These are phyloP conservation scores for Bucco capensis DNA, from an alignment of 2,113 vertebrate species.

Conservation along the genomic window DNA sequence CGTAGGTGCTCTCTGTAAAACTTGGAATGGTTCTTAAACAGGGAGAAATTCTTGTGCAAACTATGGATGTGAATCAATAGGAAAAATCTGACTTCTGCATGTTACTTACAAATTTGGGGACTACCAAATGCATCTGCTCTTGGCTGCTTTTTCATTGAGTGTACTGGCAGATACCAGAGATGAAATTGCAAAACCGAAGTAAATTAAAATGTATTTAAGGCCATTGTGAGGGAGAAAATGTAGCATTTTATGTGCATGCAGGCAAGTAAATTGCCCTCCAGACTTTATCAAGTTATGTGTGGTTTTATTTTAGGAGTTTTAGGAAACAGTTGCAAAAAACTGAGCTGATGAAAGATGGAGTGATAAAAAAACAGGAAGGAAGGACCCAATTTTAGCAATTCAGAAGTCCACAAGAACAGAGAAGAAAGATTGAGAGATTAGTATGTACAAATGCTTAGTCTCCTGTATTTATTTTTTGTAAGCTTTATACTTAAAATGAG, in stretches of 20 bases:
- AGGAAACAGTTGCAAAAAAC: not conserved
- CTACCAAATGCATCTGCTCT: not conserved
- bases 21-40: not conserved
- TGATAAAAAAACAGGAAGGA: not conserved
- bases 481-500: not conserved
- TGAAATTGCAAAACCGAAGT: not conserved
- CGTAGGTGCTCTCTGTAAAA: too few species aligned
- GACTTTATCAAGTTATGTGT: not conserved
- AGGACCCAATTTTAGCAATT: not conserved
- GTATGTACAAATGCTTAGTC: not conserved
- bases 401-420: not conserved
- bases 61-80: not conserved
- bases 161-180: not conserved
- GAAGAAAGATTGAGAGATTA: not conserved
- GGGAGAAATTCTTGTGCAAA: not conserved
- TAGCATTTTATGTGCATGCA: not conserved
- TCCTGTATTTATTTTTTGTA: not conserved
- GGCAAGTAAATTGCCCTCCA: not conserved
- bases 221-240: not conserved
- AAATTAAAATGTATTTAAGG: not conserved
- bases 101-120: not conserved
- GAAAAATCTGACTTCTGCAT: not conserved
- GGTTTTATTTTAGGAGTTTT: not conserved
- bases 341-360: not conserved
- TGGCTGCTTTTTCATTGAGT: not conserved